Evolutionary conservation across 1,140 invertebrate species (phyloP).

Genomic region (Doryteuthis pealeii): DNA sequence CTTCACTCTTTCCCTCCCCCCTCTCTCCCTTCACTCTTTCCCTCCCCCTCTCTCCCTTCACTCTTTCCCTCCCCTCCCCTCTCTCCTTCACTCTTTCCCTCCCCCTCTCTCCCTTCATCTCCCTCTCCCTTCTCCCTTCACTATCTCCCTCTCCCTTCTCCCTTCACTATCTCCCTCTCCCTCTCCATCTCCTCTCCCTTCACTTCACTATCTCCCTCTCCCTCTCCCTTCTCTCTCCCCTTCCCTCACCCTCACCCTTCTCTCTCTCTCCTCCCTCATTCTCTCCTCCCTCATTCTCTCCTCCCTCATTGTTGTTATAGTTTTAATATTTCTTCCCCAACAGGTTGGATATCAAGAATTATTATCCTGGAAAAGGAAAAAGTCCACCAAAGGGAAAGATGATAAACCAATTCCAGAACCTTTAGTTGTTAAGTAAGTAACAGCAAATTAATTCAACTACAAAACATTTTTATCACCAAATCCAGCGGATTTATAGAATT

Average conservation of each 20-base stretch:
- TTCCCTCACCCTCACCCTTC: neutral
- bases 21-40: too few species aligned
- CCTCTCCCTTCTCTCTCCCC: neutral
- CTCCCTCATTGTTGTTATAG: neutral
- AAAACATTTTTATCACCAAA: too few species aligned
- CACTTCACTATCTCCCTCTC: neutral
- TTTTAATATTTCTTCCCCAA: too few species aligned
- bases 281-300: neutral
- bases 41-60: too few species aligned
- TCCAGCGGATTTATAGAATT: too few species aligned
- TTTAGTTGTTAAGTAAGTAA: too few species aligned
- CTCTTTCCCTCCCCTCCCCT: too few species aligned
- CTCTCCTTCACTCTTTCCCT: neutral
- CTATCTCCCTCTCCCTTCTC: neutral
- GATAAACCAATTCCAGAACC: neutral
- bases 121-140: neutral
- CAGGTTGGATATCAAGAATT: constrained; percentile 6
- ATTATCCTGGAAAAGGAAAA: constrained; percentile 6
- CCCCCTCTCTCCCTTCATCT: neutral
- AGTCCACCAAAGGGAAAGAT: neutral
- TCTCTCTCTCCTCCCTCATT: neutral
- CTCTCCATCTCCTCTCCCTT: neutral
- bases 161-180: neutral
- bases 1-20: too few species aligned
- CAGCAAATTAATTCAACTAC: too few species aligned